These are phyloP conservation scores for Halictus quadricinctus DNA, from an alignment of 2,888 invertebrate species.

Conservation along the genomic window DNA sequence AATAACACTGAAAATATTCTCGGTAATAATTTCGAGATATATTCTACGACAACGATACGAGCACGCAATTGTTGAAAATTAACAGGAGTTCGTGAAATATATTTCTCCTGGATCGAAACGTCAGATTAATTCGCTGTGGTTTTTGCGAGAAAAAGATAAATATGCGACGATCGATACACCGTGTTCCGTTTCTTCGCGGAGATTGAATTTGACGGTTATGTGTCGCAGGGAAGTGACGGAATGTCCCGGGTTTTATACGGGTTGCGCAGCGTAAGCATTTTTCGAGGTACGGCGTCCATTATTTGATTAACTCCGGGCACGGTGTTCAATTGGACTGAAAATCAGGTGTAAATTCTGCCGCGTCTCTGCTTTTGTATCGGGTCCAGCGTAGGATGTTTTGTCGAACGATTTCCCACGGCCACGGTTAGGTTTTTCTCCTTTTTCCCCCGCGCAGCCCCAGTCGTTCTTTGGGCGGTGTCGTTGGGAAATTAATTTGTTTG, in stretches of 20 bases:
- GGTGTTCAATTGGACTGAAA: conserved; percentile 4
- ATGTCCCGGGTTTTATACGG: not conserved
- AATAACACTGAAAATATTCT: not conserved
- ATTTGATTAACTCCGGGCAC: conserved; percentile 6
- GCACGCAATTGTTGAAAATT: not conserved
- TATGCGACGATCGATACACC: not conserved
- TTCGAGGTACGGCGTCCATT: not conserved
- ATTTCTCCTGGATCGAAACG: too few species aligned
- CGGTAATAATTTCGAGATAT: not conserved
- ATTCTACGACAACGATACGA: not conserved
- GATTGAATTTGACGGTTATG: not conserved
- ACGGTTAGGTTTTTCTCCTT: not conserved
- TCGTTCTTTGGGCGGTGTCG: conserved; percentile 3
- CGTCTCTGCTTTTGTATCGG: not conserved
- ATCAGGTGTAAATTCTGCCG: conserved; percentile 3
- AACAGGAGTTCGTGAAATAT: too few species aligned
- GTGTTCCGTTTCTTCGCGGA: not conserved
- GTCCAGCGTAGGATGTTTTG: not conserved
- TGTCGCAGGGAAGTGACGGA: not conserved
- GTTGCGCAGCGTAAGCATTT: not conserved
- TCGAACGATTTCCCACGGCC: not conserved
- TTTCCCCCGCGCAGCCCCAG: not conserved
- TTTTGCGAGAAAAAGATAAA: not conserved
- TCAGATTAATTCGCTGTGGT: not conserved
- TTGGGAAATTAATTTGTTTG: conserved; percentile 60